phyloP scores from a whole-genome alignment of 2,113 vertebrate genomes.

The Colinus virginianus region DNA sequence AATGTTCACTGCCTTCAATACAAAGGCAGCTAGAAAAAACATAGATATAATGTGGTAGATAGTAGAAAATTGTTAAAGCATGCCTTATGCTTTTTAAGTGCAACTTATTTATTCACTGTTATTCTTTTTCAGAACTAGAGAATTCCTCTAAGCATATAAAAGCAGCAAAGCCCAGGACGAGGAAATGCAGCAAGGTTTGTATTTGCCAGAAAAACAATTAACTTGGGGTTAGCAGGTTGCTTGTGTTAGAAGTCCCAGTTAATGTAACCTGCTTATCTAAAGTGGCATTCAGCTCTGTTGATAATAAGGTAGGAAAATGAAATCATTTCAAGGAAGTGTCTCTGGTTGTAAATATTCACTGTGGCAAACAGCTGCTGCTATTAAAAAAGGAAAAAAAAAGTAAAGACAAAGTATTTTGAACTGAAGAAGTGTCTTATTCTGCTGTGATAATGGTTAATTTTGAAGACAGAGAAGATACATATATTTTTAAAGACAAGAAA shows the following conservation, averaged over 20 bases:
- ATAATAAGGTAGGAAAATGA: neutral
- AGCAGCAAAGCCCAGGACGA: constrained; percentile 84
- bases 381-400: neutral
- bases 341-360: constrained; percentile 15
- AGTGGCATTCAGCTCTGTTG: neutral
- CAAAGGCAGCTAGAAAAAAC: neutral
- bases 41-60: neutral
- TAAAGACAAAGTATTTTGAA: neutral
- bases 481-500: neutral
- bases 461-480: neutral
- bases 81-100: neutral
- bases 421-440: neutral
- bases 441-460: neutral
- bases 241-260: neutral
- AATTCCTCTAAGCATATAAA: constrained; percentile 86
- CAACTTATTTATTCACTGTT: neutral
- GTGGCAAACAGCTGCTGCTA: neutral
- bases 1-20: neutral
- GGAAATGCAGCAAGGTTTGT: constrained; percentile 91
- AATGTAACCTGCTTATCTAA: neutral
- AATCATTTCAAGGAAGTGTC: neutral
- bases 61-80: neutral
- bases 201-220: neutral
- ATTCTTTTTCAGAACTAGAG: constrained; percentile 81
- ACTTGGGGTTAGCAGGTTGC: neutral